Base-by-base conservation (phyloP, 2,113 vertebrate species). In the Syrmaticus mikado region DNA sequence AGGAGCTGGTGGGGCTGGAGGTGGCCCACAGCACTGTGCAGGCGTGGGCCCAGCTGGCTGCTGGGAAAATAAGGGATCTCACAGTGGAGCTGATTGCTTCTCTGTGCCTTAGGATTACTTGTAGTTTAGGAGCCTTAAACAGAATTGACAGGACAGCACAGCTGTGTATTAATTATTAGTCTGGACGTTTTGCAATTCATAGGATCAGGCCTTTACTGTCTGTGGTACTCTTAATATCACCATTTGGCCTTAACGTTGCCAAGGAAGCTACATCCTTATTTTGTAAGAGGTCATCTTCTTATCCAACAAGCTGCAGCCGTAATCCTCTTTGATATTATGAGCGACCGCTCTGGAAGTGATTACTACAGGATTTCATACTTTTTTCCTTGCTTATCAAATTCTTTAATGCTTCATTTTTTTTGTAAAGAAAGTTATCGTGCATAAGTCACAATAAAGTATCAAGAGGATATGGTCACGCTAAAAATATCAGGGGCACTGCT, bases 311-410 rank as follows among this genome's bases (percentile, higher is more conserved):
- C 89, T 79, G 76, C 60, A 86, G 81, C 68, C 18, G 0, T 96
- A 95, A 96, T 96, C 95, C 84, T 94, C 95, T 95, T 92, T 91
- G 46, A 86, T 20, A 4, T 92, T 90, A 92, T 82, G 55, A 97
- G 76, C 82, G 73, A 83, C 88, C 77, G 71, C 80, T 92, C 70
- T 95, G 94, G 90, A 95, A 96, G 77, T 3, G 76, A 95, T 97
- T 95, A 96, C 77, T 15, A 13, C 28, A 71, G 78, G 89, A 95
- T 91, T 94, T 96, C 43, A 16, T 87, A 86, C 87, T 92, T 87
- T 83, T 75, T 93, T 90, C 83, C 64, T 72, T 0, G 28, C 73
- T 89, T 96, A 65, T 77, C 85, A 38, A 85, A 73, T 93, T 90
- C 72, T 87, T 93, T 57, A 82, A 40, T 57, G 52, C 28, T 87